Evolutionary conservation across 2,113 vertebrate genomes (phyloP).

Genomic region (Anguilla japonica): DNA sequence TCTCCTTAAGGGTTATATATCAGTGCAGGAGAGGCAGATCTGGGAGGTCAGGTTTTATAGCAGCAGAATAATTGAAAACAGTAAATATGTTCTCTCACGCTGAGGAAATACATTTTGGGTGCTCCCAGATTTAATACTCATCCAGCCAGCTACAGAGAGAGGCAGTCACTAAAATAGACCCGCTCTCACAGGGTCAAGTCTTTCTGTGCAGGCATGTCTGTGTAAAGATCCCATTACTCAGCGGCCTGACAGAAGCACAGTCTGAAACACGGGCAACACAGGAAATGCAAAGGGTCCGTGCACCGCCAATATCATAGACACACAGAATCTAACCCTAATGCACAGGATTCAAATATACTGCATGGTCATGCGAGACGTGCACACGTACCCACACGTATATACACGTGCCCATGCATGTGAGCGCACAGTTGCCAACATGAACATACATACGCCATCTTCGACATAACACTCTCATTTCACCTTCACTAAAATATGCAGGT

Average conservation of each 20-base stretch:
- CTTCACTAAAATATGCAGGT: not conserved
- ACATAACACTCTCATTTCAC: not conserved
- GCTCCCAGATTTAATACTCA: not conserved
- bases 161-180: not conserved
- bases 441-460: too few species aligned
- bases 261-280: not conserved
- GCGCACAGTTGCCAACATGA: too few species aligned
- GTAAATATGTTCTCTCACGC: constrained; percentile 4
- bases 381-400: not conserved
- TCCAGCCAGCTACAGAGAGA: not conserved
- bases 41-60: constrained; percentile 2
- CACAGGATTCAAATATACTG: too few species aligned
- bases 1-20: not conserved
- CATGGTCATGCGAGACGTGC: not conserved
- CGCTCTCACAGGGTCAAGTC: not conserved
- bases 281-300: not conserved
- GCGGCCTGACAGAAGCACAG: not conserved
- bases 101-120: not conserved
- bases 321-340: too few species aligned
- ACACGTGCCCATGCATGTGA: too few species aligned
- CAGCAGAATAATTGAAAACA: constrained; percentile 8
- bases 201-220: not conserved
- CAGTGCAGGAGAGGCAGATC: constrained; percentile 1
- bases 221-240: not conserved
- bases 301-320: too few species aligned